Evolutionary conservation across 1,140 invertebrate species (phyloP).

Genomic region (Tribolium madens): DNA sequence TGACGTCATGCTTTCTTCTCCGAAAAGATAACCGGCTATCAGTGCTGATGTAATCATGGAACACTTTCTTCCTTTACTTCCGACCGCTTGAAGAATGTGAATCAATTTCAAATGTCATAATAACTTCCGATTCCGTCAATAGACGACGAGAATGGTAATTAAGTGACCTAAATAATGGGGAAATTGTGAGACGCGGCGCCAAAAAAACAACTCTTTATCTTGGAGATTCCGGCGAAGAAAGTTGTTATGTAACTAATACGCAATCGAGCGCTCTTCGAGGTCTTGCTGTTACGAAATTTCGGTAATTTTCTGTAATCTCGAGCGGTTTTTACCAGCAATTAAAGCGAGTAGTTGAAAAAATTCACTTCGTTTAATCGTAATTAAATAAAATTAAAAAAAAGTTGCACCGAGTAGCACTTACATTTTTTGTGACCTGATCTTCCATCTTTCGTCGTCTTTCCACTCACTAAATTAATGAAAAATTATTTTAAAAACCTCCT

Average conservation of each 20-base stretch:
- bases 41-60: neutral
- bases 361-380: neutral
- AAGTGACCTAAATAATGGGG: neutral
- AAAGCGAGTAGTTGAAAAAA: too few relatives aligned
- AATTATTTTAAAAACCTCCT: neutral
- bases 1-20: constrained; percentile 20
- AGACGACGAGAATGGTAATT: neutral
- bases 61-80: constrained; percentile 18
- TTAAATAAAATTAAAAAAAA: too few relatives aligned
- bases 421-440: too few relatives aligned
- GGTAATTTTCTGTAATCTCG: neutral
- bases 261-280: neutral
- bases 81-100: neutral
- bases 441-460: too few relatives aligned
- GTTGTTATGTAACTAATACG: constrained; percentile 29
- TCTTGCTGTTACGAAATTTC: constrained; percentile 11
- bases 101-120: constrained; percentile 1
- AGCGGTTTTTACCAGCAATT: too few relatives aligned
- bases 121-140: constrained; percentile 19
- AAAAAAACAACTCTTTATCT: constrained; percentile 3
- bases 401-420: neutral
- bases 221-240: constrained; percentile 17
- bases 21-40: neutral
- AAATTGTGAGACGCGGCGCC: constrained; percentile 1
- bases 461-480: neutral